A percentile compares a stretch with the other conserved stretches of the same genome.
Evolutionary conservation across 2,113 vertebrate genomes (phyloP).

Genomic region (Sardina pilchardus): DNA sequence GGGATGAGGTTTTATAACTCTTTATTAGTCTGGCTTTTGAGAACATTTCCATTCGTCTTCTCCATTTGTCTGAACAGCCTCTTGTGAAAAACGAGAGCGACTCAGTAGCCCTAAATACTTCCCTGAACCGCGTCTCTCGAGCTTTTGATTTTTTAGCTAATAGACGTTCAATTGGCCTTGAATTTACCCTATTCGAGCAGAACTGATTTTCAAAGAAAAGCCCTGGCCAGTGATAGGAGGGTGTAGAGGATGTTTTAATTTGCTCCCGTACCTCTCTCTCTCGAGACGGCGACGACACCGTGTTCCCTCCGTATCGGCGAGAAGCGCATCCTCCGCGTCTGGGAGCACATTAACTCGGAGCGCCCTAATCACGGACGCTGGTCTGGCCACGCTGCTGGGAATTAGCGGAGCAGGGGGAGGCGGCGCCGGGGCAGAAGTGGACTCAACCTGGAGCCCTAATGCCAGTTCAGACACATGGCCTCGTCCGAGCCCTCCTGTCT

Average conservation of each 20-base stretch:
- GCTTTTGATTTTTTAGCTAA: not conserved
- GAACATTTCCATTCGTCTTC: not conserved
- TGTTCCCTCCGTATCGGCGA: constrained; percentile 9
- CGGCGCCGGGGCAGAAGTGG: not conserved
- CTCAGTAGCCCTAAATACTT: not conserved
- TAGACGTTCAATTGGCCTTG: not conserved
- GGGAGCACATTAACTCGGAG: constrained; percentile 22
- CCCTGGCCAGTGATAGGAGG: not conserved
- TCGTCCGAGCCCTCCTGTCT: constrained; percentile 17
- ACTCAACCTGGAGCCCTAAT: constrained; percentile 34
- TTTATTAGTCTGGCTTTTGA: not conserved
- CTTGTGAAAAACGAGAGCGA: not conserved
- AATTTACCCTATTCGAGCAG: not conserved
- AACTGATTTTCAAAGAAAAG: not conserved
- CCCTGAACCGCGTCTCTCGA: not conserved
- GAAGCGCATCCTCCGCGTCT: constrained; percentile 27
- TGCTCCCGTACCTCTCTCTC: not conserved
- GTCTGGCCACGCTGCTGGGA: constrained; percentile 20
- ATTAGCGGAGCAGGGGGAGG: constrained; percentile 29
- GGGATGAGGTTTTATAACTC: not conserved
- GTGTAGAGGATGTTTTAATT: not conserved
- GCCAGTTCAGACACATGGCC: constrained; percentile 14
- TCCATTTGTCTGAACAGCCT: too few species aligned
- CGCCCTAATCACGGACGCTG: constrained; percentile 25
- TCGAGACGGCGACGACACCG: not conserved